These are phyloP conservation scores for Abrostola tripartita DNA, from an alignment of 2,888 invertebrate species.

Conservation along the genomic window DNA sequence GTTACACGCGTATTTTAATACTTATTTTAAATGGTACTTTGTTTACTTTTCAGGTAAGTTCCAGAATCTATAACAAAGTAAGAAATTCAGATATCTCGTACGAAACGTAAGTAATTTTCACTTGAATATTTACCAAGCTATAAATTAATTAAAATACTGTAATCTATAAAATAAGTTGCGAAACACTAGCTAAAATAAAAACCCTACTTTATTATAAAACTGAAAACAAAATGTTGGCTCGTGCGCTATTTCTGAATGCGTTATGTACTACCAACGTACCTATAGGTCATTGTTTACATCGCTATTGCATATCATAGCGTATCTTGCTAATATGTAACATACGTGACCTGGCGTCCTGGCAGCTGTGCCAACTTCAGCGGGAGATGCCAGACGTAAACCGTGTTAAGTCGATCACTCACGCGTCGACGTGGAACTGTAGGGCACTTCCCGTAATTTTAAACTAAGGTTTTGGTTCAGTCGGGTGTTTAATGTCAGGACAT, in stretches of 20 bases:
- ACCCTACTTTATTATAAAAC: conserved; percentile 1
- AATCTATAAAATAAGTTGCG: no score
- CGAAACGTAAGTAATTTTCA: no score
- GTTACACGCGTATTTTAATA: background rate
- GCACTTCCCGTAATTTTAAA: no score
- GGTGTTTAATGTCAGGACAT: no score
- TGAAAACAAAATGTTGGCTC: conserved; percentile 14
- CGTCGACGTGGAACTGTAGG: background rate
- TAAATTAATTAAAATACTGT: no score
- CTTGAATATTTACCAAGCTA: no score
- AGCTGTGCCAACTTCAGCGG: conserved; percentile 36
- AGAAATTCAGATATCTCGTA: background rate
- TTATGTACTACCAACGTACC: conserved; percentile 10
- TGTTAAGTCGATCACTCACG: conserved; percentile 10
- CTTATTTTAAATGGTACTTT: conserved; percentile 4
- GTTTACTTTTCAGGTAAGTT: conserved; percentile 45
- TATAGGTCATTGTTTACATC: conserved; percentile 38
- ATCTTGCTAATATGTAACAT: conserved; percentile 25
- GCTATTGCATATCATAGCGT: conserved; percentile 26
- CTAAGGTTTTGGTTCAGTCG: no score
- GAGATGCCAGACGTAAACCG: conserved; percentile 39
- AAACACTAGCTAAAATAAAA: background rate
- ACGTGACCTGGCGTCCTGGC: conserved; percentile 33
- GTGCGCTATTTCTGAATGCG: conserved; percentile 3
- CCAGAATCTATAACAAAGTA: background rate